Base-by-base conservation (phyloP, 2,888 invertebrate species). In the Calameuta pallipes region DNA sequence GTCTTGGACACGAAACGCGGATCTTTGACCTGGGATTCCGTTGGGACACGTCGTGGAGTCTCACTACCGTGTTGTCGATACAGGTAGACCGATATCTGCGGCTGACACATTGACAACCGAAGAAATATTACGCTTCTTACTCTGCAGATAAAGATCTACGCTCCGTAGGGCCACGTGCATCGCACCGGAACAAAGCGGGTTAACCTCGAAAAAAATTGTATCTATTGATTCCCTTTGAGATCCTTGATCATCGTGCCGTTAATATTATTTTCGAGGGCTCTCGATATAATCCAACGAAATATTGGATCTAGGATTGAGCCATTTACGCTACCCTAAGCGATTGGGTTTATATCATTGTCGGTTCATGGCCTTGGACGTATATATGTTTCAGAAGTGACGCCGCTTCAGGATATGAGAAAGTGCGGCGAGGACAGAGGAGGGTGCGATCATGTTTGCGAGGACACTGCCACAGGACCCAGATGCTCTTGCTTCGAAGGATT, bases 391-490 rank as follows among this genome's bases (percentile, higher is more conserved):
- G 56, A 56, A 9, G 56, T 56, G 56, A 56, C 56, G 56, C 56
- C 56, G 56, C 56, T 83, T 23, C 81, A 86, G 85, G 82, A 77
- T 76, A 76, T 84, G 79, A 85, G 83, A 77, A 86, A 88, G 76
- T 93, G 93, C 85, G 92, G 91, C 11, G 81, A 89, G 35, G 92
- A 92, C 80, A 89, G 89, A 70, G 92, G 92, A 13, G 92, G 92
- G 11, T 94, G 94, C 86, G 92, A 93, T 74, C 94, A 94, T 73
- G 92, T 91, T 73, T 93, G 93, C 83, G 87, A 89, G 78, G 89
- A 92, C 74, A 90, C 87, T 79, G 88, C 87, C 77, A 86, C 83
- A 79, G 92, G 87, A 81, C 87, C 85, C 82, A 91, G 89, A 82
- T 93, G 93, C 82, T 89, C 90, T 33, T 93, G 93, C 84, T 90